phyloP scores from a whole-genome alignment of 1,140 invertebrate species.

The Cyclargus thomasi region DNA sequence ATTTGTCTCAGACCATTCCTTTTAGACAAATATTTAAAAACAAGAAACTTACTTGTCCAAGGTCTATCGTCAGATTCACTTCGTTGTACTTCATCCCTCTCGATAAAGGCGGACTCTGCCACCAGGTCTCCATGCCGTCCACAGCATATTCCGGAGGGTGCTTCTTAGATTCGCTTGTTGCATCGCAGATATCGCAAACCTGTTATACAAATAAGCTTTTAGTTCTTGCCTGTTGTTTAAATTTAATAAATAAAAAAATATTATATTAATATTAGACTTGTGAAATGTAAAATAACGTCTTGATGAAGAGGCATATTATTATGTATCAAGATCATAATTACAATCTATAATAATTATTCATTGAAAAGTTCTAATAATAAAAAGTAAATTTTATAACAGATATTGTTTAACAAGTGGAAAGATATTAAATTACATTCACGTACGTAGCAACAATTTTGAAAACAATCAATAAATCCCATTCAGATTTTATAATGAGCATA shows the following conservation, averaged over 20 bases:
- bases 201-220: constrained; percentile 55
- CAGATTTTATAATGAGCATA: constrained; percentile 37
- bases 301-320: no score
- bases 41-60: constrained; percentile 89
- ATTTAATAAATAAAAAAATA: no score
- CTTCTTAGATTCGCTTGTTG: constrained; percentile 80
- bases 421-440: constrained; percentile 24
- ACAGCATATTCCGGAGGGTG: constrained; percentile 95
- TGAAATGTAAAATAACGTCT: no score
- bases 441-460: constrained; percentile 28
- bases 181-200: constrained; percentile 95
- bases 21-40: no score
- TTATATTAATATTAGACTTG: no score
- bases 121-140: constrained; percentile 96
- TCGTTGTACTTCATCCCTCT: constrained; percentile 96
- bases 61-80: constrained; percentile 97
- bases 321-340: no score
- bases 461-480: constrained; percentile 42
- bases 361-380: no score
- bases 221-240: no score
- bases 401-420: background rate
- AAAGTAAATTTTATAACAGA: no score
- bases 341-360: no score
- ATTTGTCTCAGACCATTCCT: no score
- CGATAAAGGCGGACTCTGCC: constrained; percentile 98